These are phyloP conservation scores for Idris sp. DNA, from an alignment of 1,140 invertebrate species.

Conservation along the genomic window DNA sequence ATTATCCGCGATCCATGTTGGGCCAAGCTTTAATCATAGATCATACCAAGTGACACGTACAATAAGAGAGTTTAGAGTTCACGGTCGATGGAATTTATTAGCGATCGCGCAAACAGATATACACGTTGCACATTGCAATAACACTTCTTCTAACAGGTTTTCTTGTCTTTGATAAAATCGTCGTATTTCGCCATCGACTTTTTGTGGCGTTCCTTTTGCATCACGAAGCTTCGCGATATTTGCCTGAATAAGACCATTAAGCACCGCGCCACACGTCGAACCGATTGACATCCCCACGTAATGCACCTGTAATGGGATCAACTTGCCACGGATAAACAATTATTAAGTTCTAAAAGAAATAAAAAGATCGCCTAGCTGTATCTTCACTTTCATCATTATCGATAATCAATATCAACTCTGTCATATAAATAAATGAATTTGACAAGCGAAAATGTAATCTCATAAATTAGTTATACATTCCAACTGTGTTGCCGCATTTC, in stretches of 20 bases:
- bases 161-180: slow-evolving; percentile 69
- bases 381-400: slow-evolving; percentile 30
- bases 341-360: slow-evolving; percentile 16
- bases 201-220: slow-evolving; percentile 52
- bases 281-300: slow-evolving; percentile 38
- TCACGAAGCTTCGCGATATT: slow-evolving; percentile 29
- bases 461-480: slow-evolving; percentile 38
- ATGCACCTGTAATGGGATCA: slow-evolving; percentile 42
- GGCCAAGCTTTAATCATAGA: slow-evolving; percentile 51
- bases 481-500: no score
- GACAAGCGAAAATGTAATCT: slow-evolving; percentile 16
- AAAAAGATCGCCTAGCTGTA: no score
- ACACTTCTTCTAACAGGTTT: slow-evolving; percentile 73
- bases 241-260: slow-evolving; percentile 48
- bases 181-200: slow-evolving; percentile 64
- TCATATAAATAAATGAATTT: slow-evolving; percentile 24
- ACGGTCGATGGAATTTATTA: slow-evolving; percentile 68
- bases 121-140: slow-evolving; percentile 67
- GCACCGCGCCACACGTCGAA: slow-evolving; percentile 41
- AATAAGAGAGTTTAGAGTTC: slow-evolving; percentile 65
- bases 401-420: slow-evolving; percentile 16
- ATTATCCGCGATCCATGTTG: slow-evolving; percentile 36
- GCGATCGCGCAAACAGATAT: slow-evolving; percentile 69
- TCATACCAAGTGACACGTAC: slow-evolving; percentile 52
- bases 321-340: slow-evolving; percentile 24